These are phyloP conservation scores for Drosophila lacertosa DNA, from an alignment of 1,140 invertebrate species.

Conservation along the genomic window DNA sequence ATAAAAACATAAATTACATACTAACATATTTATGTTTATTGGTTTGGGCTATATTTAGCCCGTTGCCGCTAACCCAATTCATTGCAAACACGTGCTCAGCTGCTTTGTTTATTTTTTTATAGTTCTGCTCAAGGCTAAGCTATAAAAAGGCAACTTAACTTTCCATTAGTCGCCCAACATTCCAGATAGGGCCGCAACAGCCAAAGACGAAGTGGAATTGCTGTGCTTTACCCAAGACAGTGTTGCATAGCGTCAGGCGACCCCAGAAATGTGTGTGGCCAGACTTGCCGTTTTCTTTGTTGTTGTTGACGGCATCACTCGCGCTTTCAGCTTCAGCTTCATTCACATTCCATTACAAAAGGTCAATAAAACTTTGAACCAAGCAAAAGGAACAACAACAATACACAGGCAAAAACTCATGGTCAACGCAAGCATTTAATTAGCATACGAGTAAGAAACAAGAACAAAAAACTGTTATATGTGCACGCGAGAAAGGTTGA, in stretches of 20 bases:
- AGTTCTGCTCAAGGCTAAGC: neutral
- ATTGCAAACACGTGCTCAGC: constrained; percentile 59
- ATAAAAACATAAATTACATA: constrained; percentile 2
- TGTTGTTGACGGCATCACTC: constrained; percentile 21
- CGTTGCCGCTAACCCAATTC: constrained; percentile 56
- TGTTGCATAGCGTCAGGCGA: constrained; percentile 22
- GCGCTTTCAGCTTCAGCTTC: constrained; percentile 40
- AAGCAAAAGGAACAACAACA: constrained; percentile 15
- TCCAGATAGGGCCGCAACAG: neutral
- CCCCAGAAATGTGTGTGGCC: neutral
- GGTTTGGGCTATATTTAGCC: neutral
- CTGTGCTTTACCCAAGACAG: constrained; percentile 2
- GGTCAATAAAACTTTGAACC: constrained; percentile 73
- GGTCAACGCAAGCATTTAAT: constrained; percentile 81
- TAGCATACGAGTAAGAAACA: constrained; percentile 62
- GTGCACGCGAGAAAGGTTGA: constrained; percentile 57
- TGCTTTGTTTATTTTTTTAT: neutral
- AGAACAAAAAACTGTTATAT: constrained; percentile 27
- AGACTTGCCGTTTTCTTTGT: constrained; percentile 27
- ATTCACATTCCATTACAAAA: constrained; percentile 60
- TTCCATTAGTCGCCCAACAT: constrained; percentile 10
- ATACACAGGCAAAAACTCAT: constrained; percentile 57
- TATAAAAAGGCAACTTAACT: neutral
- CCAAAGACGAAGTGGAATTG: constrained; percentile 6
- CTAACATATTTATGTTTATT: neutral